These are phyloP conservation scores for Platichthys flesus DNA, from an alignment of 2,113 vertebrate species.

Conservation along the genomic window DNA sequence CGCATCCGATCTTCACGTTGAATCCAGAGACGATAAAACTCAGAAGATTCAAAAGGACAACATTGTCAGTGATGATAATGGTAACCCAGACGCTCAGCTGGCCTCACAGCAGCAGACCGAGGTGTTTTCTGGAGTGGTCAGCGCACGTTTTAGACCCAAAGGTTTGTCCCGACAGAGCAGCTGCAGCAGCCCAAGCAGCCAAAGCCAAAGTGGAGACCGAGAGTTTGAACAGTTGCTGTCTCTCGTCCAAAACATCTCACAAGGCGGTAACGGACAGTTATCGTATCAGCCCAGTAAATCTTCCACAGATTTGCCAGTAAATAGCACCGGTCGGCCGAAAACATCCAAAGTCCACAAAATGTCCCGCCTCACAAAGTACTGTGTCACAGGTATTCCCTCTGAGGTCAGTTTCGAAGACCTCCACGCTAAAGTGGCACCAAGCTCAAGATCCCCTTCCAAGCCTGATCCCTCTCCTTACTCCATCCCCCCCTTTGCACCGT, in stretches of 20 bases:
- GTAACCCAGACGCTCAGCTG: slow-evolving; percentile 46
- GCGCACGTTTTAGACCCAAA: slow-evolving; percentile 72
- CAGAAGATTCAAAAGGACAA: slow-evolving; percentile 29
- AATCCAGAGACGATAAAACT: slow-evolving; percentile 8
- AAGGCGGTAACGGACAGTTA: slow-evolving; percentile 48
- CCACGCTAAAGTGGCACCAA: slow-evolving; percentile 77
- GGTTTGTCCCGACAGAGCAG: slow-evolving; percentile 55
- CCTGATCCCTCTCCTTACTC: slow-evolving; percentile 71
- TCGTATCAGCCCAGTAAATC: slow-evolving; percentile 65
- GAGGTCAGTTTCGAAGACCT: slow-evolving; percentile 76
- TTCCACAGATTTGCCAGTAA: slow-evolving; percentile 10
- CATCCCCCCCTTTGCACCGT: slow-evolving; percentile 67
- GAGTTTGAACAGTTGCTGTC: slow-evolving; percentile 65
- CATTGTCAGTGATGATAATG: slow-evolving; percentile 72
- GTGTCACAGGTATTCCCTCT: slow-evolving; percentile 18
- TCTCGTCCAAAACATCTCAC: slow-evolving; percentile 62
- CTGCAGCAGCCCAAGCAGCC: slow-evolving; percentile 46
- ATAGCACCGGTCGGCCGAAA: not conserved
- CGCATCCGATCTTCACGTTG: not conserved
- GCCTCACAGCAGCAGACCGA: slow-evolving; percentile 1
- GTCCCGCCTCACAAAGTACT: slow-evolving; percentile 5
- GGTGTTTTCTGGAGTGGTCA: slow-evolving; percentile 57
- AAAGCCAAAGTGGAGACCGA: slow-evolving; percentile 37
- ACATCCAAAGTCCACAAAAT: not conserved
- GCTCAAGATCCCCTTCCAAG: slow-evolving; percentile 51